Evolutionary conservation across 2,888 invertebrate species (phyloP).

Genomic region (Eulithis testata): DNA sequence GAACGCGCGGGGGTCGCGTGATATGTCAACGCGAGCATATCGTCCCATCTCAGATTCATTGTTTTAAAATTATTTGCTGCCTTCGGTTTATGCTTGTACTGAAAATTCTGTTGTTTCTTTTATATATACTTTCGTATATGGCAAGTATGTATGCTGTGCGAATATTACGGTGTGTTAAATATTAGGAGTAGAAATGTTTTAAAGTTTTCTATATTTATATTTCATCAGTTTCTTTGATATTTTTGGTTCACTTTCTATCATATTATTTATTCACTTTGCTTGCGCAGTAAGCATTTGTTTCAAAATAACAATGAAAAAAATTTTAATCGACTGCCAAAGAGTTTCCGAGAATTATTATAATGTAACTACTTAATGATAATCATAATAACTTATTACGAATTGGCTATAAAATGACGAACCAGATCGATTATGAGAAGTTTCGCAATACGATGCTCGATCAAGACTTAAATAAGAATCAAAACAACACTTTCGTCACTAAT

Average conservation of each 20-base stretch:
- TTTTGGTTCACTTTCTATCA: too few species aligned
- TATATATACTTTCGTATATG: too few species aligned
- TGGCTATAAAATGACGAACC: constrained; percentile 9
- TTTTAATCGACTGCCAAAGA: neutral
- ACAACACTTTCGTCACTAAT: constrained; percentile 55
- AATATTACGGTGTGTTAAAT: too few species aligned
- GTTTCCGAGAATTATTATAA: constrained; percentile 2
- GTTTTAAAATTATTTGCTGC: constrained; percentile 53
- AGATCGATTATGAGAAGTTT: constrained; percentile 18
- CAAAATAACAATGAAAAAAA: too few species aligned
- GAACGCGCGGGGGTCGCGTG: constrained; percentile 65
- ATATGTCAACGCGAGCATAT: constrained; percentile 65
- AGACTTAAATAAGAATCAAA: constrained; percentile 35
- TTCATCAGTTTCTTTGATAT: too few species aligned
- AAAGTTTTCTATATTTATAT: too few species aligned
- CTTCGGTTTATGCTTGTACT: constrained; percentile 16
- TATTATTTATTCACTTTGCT: too few species aligned
- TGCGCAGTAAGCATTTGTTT: too few species aligned
- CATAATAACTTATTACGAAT: constrained; percentile 14
- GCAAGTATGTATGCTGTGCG: too few species aligned
- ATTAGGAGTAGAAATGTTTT: too few species aligned
- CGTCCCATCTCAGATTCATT: constrained; percentile 62
- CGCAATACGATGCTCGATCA: constrained; percentile 27
- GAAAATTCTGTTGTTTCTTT: constrained; percentile 8
- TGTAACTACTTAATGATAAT: constrained; percentile 6